Percentiles rank a stretch among this genome's conserved stretches.
Evolutionary conservation across 1,140 invertebrate species (phyloP).

Genomic region (Scaptodrosophila lebanonensis): DNA sequence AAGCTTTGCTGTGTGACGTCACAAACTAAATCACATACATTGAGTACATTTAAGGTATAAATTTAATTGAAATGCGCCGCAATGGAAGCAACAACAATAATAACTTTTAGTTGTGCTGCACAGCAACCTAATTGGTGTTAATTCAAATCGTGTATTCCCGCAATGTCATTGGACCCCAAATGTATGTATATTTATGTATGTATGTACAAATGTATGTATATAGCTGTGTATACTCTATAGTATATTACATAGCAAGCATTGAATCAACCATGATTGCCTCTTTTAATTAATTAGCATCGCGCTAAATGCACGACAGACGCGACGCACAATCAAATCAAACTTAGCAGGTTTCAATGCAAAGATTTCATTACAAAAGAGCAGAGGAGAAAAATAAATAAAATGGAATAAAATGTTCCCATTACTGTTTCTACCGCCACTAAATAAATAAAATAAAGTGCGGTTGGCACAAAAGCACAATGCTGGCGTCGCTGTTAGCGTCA

Average conservation of each 20-base stretch:
- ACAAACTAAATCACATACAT: constrained; percentile 10
- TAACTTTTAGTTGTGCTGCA: constrained; percentile 1
- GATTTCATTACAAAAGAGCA: constrained; percentile 47
- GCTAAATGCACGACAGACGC: constrained; percentile 59
- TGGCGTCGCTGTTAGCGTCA: no score
- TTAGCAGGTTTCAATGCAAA: constrained; percentile 66
- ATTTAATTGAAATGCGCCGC: constrained; percentile 61
- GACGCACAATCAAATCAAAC: constrained; percentile 61
- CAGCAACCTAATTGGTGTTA: constrained; percentile 51
- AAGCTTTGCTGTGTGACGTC: constrained; percentile 46
- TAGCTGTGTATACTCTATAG: no score
- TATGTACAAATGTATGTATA: no score
- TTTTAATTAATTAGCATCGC: constrained; percentile 58
- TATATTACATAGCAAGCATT: neutral
- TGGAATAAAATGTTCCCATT: no score
- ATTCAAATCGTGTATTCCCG: no score
- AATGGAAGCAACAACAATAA: constrained; percentile 7
- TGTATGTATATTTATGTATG: no score
- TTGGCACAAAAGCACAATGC: no score
- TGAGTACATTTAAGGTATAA: no score
- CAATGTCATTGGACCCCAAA: no score
- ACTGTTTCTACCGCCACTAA: no score
- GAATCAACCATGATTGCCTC: constrained; percentile 19
- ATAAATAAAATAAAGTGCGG: no score
- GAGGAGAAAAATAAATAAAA: neutral